A percentile compares a stretch with the other conserved stretches of the same genome.
Conservation (phyloP, 2,797 vertebrate species). For the Loriculus beryllinus region DNA sequence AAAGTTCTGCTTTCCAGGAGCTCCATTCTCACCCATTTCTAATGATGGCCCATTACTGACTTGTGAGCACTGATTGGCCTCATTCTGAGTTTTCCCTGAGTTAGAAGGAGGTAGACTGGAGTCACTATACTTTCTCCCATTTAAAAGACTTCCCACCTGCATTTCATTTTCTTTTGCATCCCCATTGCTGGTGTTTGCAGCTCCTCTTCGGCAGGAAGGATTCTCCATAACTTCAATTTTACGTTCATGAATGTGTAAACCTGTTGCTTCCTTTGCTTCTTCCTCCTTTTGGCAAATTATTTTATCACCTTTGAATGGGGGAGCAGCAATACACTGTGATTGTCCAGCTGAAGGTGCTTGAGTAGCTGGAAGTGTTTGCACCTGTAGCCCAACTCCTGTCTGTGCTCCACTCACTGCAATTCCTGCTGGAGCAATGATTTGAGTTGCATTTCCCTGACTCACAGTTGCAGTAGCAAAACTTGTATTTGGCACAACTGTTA, state of each 20-base stretch:
- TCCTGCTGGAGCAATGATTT: conserved; percentile 81
- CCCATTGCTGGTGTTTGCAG: conserved; percentile 92
- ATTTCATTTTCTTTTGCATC: conserved; percentile 84
- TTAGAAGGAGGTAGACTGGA: conserved; percentile 98
- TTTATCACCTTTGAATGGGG: conserved; percentile 95
- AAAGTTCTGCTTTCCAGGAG: conserved; percentile 84
- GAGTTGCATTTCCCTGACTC: conserved; percentile 87
- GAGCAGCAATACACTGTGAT: conserved; percentile 79
- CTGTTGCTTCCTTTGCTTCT: conserved; percentile 97
- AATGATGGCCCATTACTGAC: conserved; percentile 89
- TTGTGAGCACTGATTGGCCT: conserved; percentile 81
- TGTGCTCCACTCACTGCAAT: conserved; percentile 82
- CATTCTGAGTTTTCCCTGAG: conserved; percentile 98
- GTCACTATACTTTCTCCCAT: conserved; percentile 95
- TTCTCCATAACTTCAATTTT: conserved; percentile 99
- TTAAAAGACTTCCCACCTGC: conserved; percentile 90
- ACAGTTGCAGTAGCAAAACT: conserved; percentile 91
- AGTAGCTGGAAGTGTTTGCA: conserved; percentile 80
- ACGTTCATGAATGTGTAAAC: conserved; percentile 95
- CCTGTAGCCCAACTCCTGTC: conserved; percentile 85
- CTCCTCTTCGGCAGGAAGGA: conserved; percentile 88
- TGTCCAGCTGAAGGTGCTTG: conserved; percentile 80
- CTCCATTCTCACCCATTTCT: conserved; percentile 85
- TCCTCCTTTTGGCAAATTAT: conserved; percentile 99
- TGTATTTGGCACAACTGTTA: conserved; percentile 98